phyloP scores from a whole-genome alignment of 2,113 vertebrate genomes.

The Hyaena hyaena region DNA sequence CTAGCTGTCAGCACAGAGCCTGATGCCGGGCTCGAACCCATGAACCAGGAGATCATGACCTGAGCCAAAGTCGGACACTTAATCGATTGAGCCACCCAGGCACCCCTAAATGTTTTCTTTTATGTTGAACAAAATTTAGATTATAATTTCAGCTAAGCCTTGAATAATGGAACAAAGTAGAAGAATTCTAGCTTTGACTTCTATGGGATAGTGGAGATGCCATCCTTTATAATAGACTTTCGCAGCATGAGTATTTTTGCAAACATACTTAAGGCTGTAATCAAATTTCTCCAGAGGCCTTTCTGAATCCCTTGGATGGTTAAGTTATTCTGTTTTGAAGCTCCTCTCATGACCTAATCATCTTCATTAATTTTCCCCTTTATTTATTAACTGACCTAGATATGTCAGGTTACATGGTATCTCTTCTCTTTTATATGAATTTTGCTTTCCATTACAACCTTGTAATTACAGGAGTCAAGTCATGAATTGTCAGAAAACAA shows the following conservation, averaged over 20 bases:
- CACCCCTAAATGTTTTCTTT: neutral
- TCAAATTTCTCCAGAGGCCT: neutral
- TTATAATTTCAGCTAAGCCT: neutral
- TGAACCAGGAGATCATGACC: too few species aligned
- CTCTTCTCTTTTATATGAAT: neutral
- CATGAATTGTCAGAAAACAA: neutral
- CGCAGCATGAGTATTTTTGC: neutral
- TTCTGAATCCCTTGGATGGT: neutral
- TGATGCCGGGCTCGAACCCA: too few species aligned
- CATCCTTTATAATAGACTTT: neutral
- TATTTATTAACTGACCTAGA: neutral
- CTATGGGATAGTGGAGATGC: neutral
- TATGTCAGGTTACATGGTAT: neutral
- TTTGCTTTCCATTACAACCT: conserved; percentile 8
- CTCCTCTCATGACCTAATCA: neutral
- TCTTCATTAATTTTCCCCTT: conserved; percentile 1
- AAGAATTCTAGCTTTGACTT: conserved; percentile 6
- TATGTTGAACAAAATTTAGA: neutral
- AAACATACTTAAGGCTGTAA: neutral
- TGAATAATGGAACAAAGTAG: neutral
- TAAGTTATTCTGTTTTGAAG: conserved; percentile 3
- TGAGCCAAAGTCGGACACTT: too few species aligned
- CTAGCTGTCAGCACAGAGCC: too few species aligned
- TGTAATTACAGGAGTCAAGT: neutral
- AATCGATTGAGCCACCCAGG: too few species aligned